A percentile compares a stretch with the other conserved stretches of the same genome.
Evolutionary conservation across 2,888 invertebrate species (phyloP).

Genomic region (Amphiduros pacificus): DNA sequence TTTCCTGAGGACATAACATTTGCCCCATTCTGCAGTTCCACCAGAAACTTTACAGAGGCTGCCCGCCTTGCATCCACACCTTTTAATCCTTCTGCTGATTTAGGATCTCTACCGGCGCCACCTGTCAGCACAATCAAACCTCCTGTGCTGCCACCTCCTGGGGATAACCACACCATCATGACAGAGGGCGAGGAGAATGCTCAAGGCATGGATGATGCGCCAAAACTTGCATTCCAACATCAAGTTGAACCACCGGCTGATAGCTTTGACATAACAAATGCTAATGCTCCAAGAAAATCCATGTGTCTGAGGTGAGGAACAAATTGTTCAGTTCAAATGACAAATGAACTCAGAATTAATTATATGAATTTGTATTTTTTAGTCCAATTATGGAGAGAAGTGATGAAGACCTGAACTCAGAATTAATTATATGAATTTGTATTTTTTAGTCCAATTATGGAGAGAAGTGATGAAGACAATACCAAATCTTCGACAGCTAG

Average conservation of each 20-base stretch:
- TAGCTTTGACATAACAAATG: too few species aligned
- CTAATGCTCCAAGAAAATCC: too few species aligned
- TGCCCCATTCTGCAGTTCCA: slow-evolving; percentile 42
- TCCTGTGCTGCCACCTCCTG: neutral
- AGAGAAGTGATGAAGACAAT: slow-evolving; percentile 46
- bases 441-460: slow-evolving; percentile 48
- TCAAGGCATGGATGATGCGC: too few species aligned
- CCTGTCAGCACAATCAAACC: slow-evolving; percentile 28
- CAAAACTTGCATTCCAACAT: too few species aligned
- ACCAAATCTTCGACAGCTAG: too few species aligned
- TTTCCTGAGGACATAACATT: slow-evolving; percentile 27
- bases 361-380: slow-evolving; percentile 15
- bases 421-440: too few species aligned
- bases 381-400: slow-evolving; percentile 54
- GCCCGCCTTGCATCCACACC: slow-evolving; percentile 46
- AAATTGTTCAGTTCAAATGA: too few species aligned
- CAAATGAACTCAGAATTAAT: too few species aligned
- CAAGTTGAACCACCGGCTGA: too few species aligned
- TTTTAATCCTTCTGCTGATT: slow-evolving; percentile 29
- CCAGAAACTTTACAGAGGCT: slow-evolving; percentile 44
- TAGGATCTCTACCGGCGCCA: slow-evolving; percentile 21
- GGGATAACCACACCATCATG: too few species aligned
- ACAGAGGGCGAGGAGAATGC: too few species aligned
- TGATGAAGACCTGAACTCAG: slow-evolving; percentile 32
- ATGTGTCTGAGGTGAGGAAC: too few species aligned